A percentile compares a stretch with the other conserved stretches of the same genome.
Evolutionary conservation across 1,140 invertebrate genomes (phyloP).

Genomic region (Sarcophaga bullata): DNA sequence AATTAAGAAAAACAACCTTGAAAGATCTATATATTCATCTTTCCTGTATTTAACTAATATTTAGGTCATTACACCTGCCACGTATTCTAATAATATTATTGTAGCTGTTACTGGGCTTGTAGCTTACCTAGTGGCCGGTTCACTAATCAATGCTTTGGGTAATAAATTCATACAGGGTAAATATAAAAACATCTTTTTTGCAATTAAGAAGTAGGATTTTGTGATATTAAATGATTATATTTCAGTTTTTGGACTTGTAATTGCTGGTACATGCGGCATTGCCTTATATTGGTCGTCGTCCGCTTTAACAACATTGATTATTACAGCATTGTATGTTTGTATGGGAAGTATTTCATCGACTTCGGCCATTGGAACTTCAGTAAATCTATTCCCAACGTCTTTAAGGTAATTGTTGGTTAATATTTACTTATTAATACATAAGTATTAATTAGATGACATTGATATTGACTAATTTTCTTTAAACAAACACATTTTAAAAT

Average conservation of each 20-base stretch:
- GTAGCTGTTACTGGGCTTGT: slow-evolving; percentile 67
- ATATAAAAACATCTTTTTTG: not conserved
- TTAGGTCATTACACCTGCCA: slow-evolving; percentile 54
- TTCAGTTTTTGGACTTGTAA: slow-evolving; percentile 61
- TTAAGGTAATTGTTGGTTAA: slow-evolving; percentile 53
- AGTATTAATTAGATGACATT: too few species aligned
- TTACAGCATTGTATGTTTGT: slow-evolving; percentile 57
- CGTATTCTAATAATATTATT: slow-evolving; percentile 69
- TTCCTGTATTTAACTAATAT: slow-evolving; percentile 37
- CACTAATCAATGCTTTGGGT: slow-evolving; percentile 67
- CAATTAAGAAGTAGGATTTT: too few species aligned
- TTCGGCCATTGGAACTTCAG: slow-evolving; percentile 59
- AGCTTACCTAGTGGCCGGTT: slow-evolving; percentile 67
- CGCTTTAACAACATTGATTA: slow-evolving; percentile 55
- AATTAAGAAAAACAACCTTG: not conserved
- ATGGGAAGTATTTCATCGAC: slow-evolving; percentile 60
- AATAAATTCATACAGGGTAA: slow-evolving; percentile 66
- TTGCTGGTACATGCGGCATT: slow-evolving; percentile 60
- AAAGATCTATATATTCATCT: slow-evolving; percentile 29
- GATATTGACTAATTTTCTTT: too few species aligned
- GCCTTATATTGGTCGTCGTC: slow-evolving; percentile 67
- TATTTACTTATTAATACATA: too few species aligned
- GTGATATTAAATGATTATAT: slow-evolving; percentile 14
- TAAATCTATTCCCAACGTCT: slow-evolving; percentile 60
- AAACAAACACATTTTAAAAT: too few species aligned